Percentiles rank a stretch among this genome's conserved stretches.
phyloP scores from a whole-genome alignment of 2,888 invertebrate species.

The Thecophora atra region DNA sequence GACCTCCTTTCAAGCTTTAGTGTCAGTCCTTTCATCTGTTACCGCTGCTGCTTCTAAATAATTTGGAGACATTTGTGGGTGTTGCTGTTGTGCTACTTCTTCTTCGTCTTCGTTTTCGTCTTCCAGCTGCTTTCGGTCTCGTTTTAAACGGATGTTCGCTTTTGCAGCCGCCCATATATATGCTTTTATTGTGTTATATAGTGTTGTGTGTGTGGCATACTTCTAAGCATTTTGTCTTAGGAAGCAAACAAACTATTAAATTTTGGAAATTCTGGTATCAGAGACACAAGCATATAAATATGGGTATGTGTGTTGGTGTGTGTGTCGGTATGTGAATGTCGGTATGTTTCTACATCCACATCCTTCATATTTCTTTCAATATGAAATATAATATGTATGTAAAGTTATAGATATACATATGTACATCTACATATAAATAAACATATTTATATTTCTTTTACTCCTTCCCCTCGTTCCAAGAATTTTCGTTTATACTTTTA shows the following conservation, averaged over 20 bases:
- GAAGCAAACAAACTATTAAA: constrained; percentile 31
- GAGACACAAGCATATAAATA: no score
- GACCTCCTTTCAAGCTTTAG: neutral
- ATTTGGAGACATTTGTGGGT: constrained; percentile 33
- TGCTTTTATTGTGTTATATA: neutral
- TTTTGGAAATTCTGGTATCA: neutral
- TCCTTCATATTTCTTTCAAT: neutral
- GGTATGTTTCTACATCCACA: no score
- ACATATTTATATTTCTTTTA: neutral
- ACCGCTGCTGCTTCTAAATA: constrained; percentile 4
- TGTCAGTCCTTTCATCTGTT: neutral
- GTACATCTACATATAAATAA: neutral
- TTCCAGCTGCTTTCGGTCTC: neutral
- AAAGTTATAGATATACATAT: neutral
- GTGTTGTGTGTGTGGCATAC: constrained; percentile 36
- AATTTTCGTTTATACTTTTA: constrained; percentile 38
- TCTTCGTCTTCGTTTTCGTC: neutral
- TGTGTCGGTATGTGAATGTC: neutral
- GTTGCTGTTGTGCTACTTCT: neutral
- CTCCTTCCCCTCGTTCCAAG: constrained; percentile 27
- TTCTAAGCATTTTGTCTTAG: constrained; percentile 33
- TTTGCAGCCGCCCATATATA: constrained; percentile 18
- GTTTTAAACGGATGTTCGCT: neutral
- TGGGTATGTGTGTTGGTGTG: neutral
- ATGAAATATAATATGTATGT: neutral